Conservation (phyloP, 2,113 vertebrate species). For the Malurus melanocephalus region DNA sequence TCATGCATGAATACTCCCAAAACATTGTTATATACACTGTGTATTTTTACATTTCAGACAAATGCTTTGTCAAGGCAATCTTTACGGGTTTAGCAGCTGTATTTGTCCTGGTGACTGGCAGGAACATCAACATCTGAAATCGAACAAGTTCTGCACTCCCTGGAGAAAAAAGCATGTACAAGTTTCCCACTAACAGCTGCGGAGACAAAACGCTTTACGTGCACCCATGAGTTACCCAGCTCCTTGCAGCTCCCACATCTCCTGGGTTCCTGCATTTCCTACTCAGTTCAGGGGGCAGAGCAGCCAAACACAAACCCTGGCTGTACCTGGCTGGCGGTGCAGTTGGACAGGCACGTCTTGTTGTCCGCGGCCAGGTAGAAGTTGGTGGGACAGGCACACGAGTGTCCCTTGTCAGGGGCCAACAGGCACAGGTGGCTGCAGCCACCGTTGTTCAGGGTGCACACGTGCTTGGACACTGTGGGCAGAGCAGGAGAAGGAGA, state of each 20-base stretch:
- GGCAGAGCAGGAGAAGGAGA: background rate
- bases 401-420: constrained; percentile 83
- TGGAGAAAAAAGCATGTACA: background rate
- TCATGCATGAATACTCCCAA: background rate
- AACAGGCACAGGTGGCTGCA: constrained; percentile 97
- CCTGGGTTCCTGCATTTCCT: background rate
- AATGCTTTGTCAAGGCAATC: background rate
- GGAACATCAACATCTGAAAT: background rate
- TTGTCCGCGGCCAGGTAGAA: constrained; percentile 95
- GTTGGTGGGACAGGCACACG: constrained; percentile 94
- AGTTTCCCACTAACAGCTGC: background rate
- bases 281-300: background rate
- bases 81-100: background rate
- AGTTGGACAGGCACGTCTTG: constrained; percentile 94
- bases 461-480: constrained; percentile 90
- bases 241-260: background rate
- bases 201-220: accelerated
- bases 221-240: background rate
- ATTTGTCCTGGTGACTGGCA: background rate
- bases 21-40: background rate
- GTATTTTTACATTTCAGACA: background rate
- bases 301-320: background rate
- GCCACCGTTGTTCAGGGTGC: constrained; percentile 89
- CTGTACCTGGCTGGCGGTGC: constrained; percentile 94
- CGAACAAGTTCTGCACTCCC: background rate